Evolutionary conservation across 2,888 invertebrate genomes (phyloP).

Genomic region (Rhaphigaster nebulosa): DNA sequence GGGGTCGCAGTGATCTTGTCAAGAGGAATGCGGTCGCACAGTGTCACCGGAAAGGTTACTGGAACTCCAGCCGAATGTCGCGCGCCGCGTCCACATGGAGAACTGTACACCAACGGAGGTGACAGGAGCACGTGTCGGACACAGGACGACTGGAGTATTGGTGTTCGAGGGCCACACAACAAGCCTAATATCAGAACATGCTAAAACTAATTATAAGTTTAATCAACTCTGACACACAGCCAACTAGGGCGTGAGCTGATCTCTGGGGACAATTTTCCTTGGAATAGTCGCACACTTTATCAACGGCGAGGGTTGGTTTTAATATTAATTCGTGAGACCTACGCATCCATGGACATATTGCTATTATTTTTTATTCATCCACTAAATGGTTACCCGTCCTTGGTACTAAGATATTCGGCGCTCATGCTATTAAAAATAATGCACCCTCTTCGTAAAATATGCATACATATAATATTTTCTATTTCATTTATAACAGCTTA

Average conservation of each 20-base stretch:
- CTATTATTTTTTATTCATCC: too few relatives aligned
- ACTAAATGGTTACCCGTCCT: too few relatives aligned
- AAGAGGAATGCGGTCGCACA: neutral
- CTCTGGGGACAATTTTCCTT: slow-evolving; percentile 26
- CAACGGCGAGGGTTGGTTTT: neutral
- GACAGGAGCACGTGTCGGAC: neutral
- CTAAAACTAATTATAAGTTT: slow-evolving; percentile 58
- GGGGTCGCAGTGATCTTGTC: neutral
- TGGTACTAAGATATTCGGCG: too few relatives aligned
- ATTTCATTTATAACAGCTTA: too few relatives aligned
- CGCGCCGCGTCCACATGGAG: neutral
- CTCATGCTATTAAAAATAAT: too few relatives aligned
- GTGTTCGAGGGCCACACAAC: neutral
- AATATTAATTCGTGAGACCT: too few relatives aligned
- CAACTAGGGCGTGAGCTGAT: slow-evolving; percentile 76
- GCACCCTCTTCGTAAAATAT: too few relatives aligned
- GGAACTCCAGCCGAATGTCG: neutral
- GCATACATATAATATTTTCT: too few relatives aligned
- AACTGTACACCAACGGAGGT: neutral
- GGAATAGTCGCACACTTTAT: neutral
- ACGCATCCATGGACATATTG: too few relatives aligned
- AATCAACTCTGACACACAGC: slow-evolving; percentile 64
- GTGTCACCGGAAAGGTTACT: neutral
- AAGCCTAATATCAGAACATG: slow-evolving; percentile 48
- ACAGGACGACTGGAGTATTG: neutral